Base-by-base conservation (phyloP, 2,113 vertebrate species). In the Cyanistes caeruleus region DNA sequence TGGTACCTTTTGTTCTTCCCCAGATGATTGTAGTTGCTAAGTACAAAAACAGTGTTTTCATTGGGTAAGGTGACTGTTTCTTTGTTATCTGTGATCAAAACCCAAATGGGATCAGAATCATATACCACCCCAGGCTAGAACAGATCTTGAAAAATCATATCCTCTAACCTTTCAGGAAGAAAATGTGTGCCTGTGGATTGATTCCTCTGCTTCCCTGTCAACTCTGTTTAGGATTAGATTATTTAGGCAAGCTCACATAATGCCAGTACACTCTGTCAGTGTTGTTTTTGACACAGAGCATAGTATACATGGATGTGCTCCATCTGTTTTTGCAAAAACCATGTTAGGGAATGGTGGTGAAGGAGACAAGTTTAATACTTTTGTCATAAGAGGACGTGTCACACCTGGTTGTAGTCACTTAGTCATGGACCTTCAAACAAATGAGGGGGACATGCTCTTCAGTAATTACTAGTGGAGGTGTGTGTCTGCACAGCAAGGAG, bases 371-470 rank as follows among this genome's bases (percentile, higher is more conserved):
- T 58, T 53, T 31, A 80, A 46, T 52, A 30, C 51, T 79, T 65
- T 80, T n/a, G 59, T 80, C 16, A 5, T 44, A 12, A 27, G 11
- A 48, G 48, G 53, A 21, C 49, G 28, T 78, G 62, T 31, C 12
- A 4, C 3, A 0, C 41, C 44, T 73, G 14, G 41, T 59, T 15
- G 10, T n/a, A 14, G 64, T 69, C 46, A 11, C 30, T 85, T 48
- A 65, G 33, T 39, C 22, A 27, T 43, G 44, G 55, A 88, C 37
- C 49, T n/a, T 87, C 13, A 69, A n/a, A 44, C 15, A 56, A 10
- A 10, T 55, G 52, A n/a, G 44, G 27, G 21, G 31, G 21, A 18
- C 0, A 0, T 21, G 20, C 55, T 69, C n/a, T 80, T 58, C 18
- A 15, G 31, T 39, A 15, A 31, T 84, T 51, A 11, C 2, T 28